Conservation (phyloP, 1,140 invertebrate species). For the Conus ventricosus region DNA sequence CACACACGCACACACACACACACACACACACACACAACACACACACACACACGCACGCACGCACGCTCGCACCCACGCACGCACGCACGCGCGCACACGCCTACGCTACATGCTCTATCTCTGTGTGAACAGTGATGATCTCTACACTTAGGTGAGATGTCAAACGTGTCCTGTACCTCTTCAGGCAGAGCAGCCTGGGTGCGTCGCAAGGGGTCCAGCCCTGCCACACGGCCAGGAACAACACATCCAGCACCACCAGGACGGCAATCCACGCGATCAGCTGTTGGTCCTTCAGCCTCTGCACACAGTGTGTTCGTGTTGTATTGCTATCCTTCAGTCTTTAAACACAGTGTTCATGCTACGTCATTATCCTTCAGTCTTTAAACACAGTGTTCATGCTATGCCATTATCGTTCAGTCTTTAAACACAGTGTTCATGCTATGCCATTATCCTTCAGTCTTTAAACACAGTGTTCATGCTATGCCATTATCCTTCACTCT, state of each 20-base stretch:
- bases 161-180: conserved; percentile 31
- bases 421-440: too few species aligned
- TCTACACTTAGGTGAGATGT: too few species aligned
- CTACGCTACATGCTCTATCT: neutral
- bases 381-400: neutral
- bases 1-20: too few species aligned
- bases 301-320: neutral
- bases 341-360: neutral
- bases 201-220: conserved; percentile 32
- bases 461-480: too few species aligned
- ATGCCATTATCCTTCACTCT: too few species aligned
- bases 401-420: neutral
- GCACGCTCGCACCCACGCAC: neutral
- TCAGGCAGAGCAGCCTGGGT: neutral
- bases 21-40: conserved; percentile 17
- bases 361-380: neutral
- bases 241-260: conserved; percentile 39
- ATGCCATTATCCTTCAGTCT: neutral
- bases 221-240: conserved; percentile 44
- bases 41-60: neutral
- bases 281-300: conserved; percentile 46
- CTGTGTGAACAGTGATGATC: too few species aligned
- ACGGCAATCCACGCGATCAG: conserved; percentile 39
- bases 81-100: too few species aligned
- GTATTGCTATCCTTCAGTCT: neutral